A percentile compares a stretch with the other conserved stretches of the same genome.
Conservation (phyloP, 2,888 invertebrate genomes). For the Pseudanteris insignis region DNA sequence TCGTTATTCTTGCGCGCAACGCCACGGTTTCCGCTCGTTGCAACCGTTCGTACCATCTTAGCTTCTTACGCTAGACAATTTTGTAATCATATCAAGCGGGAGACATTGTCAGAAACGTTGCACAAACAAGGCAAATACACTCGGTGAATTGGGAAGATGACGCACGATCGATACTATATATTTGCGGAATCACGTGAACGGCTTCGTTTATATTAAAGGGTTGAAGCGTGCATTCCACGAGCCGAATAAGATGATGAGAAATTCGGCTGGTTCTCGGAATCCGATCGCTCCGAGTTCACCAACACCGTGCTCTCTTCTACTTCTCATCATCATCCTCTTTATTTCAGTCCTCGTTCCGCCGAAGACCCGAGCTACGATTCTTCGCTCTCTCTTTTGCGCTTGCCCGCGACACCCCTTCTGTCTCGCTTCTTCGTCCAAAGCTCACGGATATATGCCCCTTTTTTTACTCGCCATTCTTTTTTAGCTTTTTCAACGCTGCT, state of each 20-base stretch:
- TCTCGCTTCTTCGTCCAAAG: slow-evolving; percentile 41
- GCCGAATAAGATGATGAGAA: slow-evolving; percentile 45
- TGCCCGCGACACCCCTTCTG: slow-evolving; percentile 27
- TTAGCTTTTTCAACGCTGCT: slow-evolving; percentile 40
- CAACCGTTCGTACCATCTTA: slow-evolving; percentile 37
- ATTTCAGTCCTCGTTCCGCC: slow-evolving; percentile 38
- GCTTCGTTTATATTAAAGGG: slow-evolving; percentile 42
- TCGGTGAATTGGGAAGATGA: slow-evolving; percentile 22
- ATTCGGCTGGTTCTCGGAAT: slow-evolving; percentile 46
- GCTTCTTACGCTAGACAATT: neutral
- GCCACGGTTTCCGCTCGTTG: slow-evolving; percentile 56
- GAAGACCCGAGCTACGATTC: slow-evolving; percentile 38
- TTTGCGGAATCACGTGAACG: slow-evolving; percentile 40
- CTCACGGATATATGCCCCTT: slow-evolving; percentile 44
- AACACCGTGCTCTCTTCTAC: slow-evolving; percentile 39
- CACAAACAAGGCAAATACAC: too few relatives aligned
- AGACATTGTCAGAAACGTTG: too few relatives aligned
- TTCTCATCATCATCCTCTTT: slow-evolving; percentile 46
- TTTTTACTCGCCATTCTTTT: slow-evolving; percentile 38
- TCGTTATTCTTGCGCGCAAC: slow-evolving; percentile 61
- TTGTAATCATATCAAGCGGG: too few relatives aligned
- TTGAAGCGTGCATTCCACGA: slow-evolving; percentile 42
- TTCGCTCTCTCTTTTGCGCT: slow-evolving; percentile 40
- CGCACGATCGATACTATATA: slow-evolving; percentile 19
- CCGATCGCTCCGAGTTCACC: slow-evolving; percentile 45